Base-by-base conservation (phyloP, 2,888 invertebrate genomes). In the Tetragnatha montana region DNA sequence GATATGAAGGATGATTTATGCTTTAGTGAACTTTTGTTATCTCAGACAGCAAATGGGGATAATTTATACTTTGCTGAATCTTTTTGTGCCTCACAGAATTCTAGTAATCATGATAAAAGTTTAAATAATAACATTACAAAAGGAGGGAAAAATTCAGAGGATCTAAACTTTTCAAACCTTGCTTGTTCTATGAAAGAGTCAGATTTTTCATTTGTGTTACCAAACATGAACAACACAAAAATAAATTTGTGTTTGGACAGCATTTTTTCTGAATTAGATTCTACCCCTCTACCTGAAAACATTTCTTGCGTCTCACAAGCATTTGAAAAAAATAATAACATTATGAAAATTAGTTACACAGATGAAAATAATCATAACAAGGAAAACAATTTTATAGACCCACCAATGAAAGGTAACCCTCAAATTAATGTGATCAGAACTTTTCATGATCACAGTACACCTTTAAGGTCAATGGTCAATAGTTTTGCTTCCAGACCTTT, bases 41-140 rank as follows among this genome's bases (percentile, higher is more conserved):
- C 90, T 2, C 90, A 90, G 80, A 86, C 80, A 35, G 87, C 84
- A 60, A 83, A 90, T 75, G 71, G 49, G 6, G 90, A 79, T 14
- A 22, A 74, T 71, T 12, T 90, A 22, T 90, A 90, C 21, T 71
- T 80, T 84, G 50, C 75, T 47, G 35, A 90, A 47, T 83, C 87
- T n/a, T 90, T 87, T 19, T 7, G 8, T 12, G 21, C 21, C 10
- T n/a, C 19, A 7, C 17, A 49, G 6, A 76, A 76, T 76, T 19
- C 17, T 10, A 76, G 19, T n/a, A 50, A 19, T 6, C 6, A n/a
- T 50, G 35, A 35, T 35, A 35, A 1, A 35, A 4, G 4, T 35
- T 35, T 35, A 35, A 35, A 35, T 35, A 35, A 35, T 2, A 35
- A 35, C 35, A 35, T 35, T 35, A 35, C 35, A 35, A 35, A 35